A percentile compares a stretch with the other conserved stretches of the same genome.
Evolutionary conservation across 1,140 invertebrate species (phyloP).

Genomic region (Microvelia longipes): DNA sequence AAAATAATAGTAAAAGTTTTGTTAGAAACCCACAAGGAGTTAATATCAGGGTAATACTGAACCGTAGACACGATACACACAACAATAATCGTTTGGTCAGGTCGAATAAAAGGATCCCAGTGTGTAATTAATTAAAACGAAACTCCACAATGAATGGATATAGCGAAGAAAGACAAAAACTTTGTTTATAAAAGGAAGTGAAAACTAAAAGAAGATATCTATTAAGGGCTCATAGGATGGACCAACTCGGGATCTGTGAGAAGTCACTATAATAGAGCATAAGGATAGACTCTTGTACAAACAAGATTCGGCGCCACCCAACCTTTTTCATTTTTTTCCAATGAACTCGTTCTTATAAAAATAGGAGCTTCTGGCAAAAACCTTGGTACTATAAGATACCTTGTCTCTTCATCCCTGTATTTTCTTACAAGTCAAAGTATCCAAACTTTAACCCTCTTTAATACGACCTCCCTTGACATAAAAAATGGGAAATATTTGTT

Average conservation of each 20-base stretch:
- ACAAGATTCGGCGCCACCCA: background rate
- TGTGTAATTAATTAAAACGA: too few relatives aligned
- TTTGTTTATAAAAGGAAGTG: too few relatives aligned
- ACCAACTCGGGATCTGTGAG: background rate
- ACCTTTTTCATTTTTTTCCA: background rate
- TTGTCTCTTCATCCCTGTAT: background rate
- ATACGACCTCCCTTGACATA: background rate
- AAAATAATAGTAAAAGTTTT: too few relatives aligned
- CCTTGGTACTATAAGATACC: background rate
- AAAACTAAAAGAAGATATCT: background rate
- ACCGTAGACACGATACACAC: too few relatives aligned
- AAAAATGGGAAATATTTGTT: background rate
- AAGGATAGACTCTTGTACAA: background rate
- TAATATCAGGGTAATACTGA: too few relatives aligned
- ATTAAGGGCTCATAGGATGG: background rate
- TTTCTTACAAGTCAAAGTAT: background rate
- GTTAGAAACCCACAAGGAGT: too few relatives aligned
- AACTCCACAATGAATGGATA: too few relatives aligned
- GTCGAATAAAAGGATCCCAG: too few relatives aligned
- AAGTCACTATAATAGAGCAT: background rate
- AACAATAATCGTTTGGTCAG: too few relatives aligned
- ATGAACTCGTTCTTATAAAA: background rate
- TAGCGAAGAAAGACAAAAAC: too few relatives aligned
- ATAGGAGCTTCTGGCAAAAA: background rate
- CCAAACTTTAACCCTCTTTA: background rate